Evolutionary conservation across 2,113 vertebrate species (phyloP).

Genomic region (Peromyscus californicus): DNA sequence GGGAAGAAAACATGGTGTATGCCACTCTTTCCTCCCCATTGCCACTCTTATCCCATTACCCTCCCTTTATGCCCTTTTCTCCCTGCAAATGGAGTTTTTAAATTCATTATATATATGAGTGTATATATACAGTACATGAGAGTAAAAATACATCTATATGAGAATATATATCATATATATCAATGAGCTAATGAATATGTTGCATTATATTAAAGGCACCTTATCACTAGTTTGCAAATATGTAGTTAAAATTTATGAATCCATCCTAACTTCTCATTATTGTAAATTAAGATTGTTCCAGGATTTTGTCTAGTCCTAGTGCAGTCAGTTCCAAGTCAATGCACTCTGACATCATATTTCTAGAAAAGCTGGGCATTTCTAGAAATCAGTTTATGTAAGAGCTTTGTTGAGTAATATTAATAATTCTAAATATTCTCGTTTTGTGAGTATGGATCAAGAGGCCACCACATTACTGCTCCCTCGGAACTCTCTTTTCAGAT

Average conservation of each 20-base stretch:
- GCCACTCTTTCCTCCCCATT: background rate
- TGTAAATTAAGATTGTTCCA: background rate
- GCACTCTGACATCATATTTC: too few relatives aligned
- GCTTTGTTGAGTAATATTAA: too few relatives aligned
- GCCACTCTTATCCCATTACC: too few relatives aligned
- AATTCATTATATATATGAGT: fast-evolving
- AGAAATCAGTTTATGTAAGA: too few relatives aligned
- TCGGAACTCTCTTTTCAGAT: too few relatives aligned
- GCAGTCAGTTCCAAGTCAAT: too few relatives aligned
- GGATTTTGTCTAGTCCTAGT: background rate
- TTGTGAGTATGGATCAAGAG: too few relatives aligned
- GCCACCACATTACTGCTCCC: too few relatives aligned
- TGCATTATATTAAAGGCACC: background rate
- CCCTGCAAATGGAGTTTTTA: background rate
- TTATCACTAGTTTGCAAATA: background rate
- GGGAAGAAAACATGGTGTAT: background rate
- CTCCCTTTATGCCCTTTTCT: background rate
- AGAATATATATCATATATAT: background rate
- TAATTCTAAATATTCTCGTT: too few relatives aligned
- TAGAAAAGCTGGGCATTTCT: too few relatives aligned
- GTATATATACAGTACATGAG: background rate
- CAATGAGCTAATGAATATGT: background rate
- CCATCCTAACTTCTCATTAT: background rate
- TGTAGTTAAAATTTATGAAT: background rate
- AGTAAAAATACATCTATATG: background rate